These are phyloP conservation scores for Diceros bicornis DNA, from an alignment of 2,797 vertebrate genomes.

Conservation along the genomic window DNA sequence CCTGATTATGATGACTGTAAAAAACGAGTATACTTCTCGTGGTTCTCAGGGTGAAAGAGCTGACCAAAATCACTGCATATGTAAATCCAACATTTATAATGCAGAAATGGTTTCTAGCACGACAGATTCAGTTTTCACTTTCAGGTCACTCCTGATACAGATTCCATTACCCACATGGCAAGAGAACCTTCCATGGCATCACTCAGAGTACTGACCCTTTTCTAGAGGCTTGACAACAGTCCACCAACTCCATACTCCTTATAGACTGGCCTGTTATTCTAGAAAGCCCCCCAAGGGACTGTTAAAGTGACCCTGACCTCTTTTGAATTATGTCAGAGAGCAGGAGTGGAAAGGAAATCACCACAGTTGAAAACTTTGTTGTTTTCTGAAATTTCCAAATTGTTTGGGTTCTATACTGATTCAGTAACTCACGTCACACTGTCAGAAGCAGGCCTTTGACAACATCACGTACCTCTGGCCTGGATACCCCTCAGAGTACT, in stretches of 20 bases:
- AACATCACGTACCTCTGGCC: conserved; percentile 94
- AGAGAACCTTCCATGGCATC: neutral
- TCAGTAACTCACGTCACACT: neutral
- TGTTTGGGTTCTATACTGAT: neutral
- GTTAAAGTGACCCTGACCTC: neutral
- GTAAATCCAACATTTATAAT: neutral
- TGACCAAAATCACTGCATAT: neutral
- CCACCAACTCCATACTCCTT: neutral
- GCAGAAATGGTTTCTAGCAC: neutral
- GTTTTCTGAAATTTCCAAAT: neutral
- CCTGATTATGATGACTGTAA: neutral
- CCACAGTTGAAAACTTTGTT: neutral
- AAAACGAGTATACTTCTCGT: neutral
- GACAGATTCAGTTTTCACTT: neutral
- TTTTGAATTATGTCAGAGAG: neutral
- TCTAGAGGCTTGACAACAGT: neutral
- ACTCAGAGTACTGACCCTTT: neutral
- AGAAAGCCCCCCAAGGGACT: neutral
- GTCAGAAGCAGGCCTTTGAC: neutral
- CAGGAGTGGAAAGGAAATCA: neutral
- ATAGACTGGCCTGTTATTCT: neutral
- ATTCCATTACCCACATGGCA: neutral
- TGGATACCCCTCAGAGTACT: conserved; percentile 99
- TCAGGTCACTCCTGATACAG: neutral
- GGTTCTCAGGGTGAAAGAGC: neutral